These are phyloP conservation scores for Muscicapa striata DNA, from an alignment of 2,797 vertebrate species.

Conservation along the genomic window DNA sequence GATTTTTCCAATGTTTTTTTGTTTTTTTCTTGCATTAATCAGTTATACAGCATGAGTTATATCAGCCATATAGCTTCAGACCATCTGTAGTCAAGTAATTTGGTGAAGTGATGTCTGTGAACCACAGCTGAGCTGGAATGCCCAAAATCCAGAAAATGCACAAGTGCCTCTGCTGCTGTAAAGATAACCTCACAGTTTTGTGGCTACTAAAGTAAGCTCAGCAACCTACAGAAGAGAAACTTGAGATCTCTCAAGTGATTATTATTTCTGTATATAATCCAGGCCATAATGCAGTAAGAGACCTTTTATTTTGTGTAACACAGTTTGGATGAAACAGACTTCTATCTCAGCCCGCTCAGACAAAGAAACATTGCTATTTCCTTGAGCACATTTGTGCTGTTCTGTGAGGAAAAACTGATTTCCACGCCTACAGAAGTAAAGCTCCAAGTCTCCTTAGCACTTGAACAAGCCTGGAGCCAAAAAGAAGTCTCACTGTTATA, in stretches of 20 bases:
- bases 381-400: not conserved
- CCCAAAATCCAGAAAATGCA: conserved; percentile 20
- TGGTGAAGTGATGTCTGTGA: conserved; percentile 34
- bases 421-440: not conserved
- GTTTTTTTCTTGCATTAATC: conserved; percentile 32
- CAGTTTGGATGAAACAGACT: not conserved
- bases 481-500: not conserved
- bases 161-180: not conserved
- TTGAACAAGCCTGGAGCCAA: not conserved
- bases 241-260: not conserved
- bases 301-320: not conserved
- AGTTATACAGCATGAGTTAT: not conserved
- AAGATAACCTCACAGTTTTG: not conserved
- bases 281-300: not conserved
- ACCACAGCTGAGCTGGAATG: conserved; percentile 13
- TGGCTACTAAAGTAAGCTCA: not conserved
- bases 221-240: not conserved
- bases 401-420: not conserved
- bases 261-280: not conserved
- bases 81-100: conserved; percentile 23
- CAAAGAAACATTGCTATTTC: not conserved
- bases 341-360: not conserved
- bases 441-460: conserved; percentile 17
- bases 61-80: conserved; percentile 9
- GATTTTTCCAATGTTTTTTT: conserved; percentile 46